Percentiles rank a stretch among this genome's conserved stretches.
Conservation (phyloP, 2,888 invertebrate species). For the Sarcophaga carnaria region DNA sequence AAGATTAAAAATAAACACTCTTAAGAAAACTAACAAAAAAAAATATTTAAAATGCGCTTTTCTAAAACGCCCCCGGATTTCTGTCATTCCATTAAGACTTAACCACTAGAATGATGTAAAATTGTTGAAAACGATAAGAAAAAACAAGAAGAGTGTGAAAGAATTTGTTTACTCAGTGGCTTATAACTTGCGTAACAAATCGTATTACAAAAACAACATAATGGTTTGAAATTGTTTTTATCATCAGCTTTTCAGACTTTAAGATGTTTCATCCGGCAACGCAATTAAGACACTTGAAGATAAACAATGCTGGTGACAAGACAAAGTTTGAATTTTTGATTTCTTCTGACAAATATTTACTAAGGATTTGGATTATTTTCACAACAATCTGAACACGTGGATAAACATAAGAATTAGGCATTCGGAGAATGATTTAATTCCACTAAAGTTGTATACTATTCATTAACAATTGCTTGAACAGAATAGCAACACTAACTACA, state of each 20-base stretch:
- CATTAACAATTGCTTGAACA: too few species aligned
- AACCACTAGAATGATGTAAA: slow-evolving; percentile 6
- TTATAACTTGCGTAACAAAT: slow-evolving; percentile 27
- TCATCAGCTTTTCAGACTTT: neutral
- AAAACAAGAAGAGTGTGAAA: neutral
- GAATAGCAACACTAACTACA: too few species aligned
- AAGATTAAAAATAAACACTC: slow-evolving; percentile 23
- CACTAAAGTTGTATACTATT: too few species aligned
- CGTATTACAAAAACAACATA: neutral
- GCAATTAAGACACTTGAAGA: neutral
- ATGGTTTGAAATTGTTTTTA: neutral
- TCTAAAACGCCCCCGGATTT: neutral
- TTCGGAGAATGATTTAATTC: too few species aligned
- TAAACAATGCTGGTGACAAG: neutral
- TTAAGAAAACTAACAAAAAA: neutral
- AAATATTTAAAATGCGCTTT: neutral
- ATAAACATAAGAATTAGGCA: too few species aligned
- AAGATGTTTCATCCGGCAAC: too few species aligned
- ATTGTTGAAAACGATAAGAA: neutral
- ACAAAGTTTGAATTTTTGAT: too few species aligned
- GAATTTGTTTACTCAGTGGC: slow-evolving; percentile 18
- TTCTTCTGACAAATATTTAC: slow-evolving; percentile 32
- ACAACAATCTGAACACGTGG: too few species aligned
- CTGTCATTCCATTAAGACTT: neutral
- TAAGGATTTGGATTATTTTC: slow-evolving; percentile 12